Percentiles rank a stretch among this genome's conserved stretches.
Conservation (phyloP, 2,888 invertebrate genomes). For the Drosophila pseudotalamancana region DNA sequence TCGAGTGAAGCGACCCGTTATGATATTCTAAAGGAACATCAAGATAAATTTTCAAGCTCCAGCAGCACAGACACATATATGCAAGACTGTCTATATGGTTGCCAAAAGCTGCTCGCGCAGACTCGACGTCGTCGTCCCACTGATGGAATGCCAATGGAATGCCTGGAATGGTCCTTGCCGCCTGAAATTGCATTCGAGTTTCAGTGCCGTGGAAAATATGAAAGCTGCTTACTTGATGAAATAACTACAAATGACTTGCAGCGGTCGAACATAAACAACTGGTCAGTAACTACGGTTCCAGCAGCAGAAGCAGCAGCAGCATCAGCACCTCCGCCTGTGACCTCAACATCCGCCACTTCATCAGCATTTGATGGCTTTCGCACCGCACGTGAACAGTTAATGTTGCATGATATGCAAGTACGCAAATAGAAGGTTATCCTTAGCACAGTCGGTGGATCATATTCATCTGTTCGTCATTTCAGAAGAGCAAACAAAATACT, state of each 20-base stretch:
- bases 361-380: slow-evolving; percentile 54
- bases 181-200: slow-evolving; percentile 18
- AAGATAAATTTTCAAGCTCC: slow-evolving; percentile 16
- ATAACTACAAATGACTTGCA: not conserved
- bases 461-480: not conserved
- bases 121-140: slow-evolving; percentile 13
- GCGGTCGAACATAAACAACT: not conserved
- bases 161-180: not conserved
- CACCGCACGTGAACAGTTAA: slow-evolving; percentile 78
- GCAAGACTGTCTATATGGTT: slow-evolving; percentile 28
- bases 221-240: slow-evolving; percentile 43
- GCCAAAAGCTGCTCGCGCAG: slow-evolving; percentile 17
- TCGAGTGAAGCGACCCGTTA: slow-evolving; percentile 1
- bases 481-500: slow-evolving; percentile 24
- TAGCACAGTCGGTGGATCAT: too few species aligned
- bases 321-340: not conserved
- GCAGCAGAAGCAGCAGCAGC: not conserved
- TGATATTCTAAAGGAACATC: slow-evolving; percentile 42
- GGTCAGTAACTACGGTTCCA: too few species aligned
- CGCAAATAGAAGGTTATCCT: not conserved
- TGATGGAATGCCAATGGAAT: not conserved
- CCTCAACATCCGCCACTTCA: not conserved
- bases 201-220: slow-evolving; percentile 42
- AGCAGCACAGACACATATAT: slow-evolving; percentile 6
- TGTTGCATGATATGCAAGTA: slow-evolving; percentile 67